Conservation (phyloP, 2,888 invertebrate genomes). For the Beris chalybata region DNA sequence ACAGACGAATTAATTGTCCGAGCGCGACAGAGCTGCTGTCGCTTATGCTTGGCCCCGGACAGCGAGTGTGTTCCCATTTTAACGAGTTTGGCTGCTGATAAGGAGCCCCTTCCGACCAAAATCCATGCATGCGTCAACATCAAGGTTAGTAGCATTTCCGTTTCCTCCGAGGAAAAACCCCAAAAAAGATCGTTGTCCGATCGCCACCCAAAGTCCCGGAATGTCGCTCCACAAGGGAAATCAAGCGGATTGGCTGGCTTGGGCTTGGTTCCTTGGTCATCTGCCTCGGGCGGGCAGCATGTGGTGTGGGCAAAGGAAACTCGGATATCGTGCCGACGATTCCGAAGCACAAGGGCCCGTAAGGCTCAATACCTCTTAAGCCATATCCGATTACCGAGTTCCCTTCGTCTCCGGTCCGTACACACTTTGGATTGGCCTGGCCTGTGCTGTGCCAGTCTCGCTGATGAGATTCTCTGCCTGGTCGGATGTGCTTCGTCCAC, state of each 20-base stretch:
- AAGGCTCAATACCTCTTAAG: no score
- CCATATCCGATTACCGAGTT: constrained; percentile 35
- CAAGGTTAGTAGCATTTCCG: constrained; percentile 50
- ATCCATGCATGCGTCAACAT: constrained; percentile 56
- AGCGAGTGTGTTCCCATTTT: constrained; percentile 57
- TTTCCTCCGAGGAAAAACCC: background rate
- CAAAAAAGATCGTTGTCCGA: background rate
- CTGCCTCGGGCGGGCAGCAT: constrained; percentile 20
- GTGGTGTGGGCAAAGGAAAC: constrained; percentile 27
- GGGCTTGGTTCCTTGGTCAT: constrained; percentile 26
- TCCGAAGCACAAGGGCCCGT: background rate
- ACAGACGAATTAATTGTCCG: constrained; percentile 44
- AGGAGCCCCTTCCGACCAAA: constrained; percentile 55
- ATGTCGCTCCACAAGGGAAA: background rate
- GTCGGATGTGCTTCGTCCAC: constrained; percentile 34
- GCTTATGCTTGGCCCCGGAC: constrained; percentile 56
- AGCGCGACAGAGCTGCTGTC: constrained; percentile 54
- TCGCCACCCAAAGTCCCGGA: background rate
- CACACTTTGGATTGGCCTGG: constrained; percentile 1
- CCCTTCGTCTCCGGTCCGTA: constrained; percentile 8
- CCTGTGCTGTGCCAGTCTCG: background rate
- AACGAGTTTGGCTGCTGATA: constrained; percentile 56
- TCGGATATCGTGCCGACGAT: background rate
- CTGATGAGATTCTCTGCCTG: constrained; percentile 6
- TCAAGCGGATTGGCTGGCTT: constrained; percentile 1